Percentiles rank a stretch among this genome's conserved stretches.
phyloP scores from a whole-genome alignment of 2,113 vertebrate genomes.

The Vanacampus margaritifer region DNA sequence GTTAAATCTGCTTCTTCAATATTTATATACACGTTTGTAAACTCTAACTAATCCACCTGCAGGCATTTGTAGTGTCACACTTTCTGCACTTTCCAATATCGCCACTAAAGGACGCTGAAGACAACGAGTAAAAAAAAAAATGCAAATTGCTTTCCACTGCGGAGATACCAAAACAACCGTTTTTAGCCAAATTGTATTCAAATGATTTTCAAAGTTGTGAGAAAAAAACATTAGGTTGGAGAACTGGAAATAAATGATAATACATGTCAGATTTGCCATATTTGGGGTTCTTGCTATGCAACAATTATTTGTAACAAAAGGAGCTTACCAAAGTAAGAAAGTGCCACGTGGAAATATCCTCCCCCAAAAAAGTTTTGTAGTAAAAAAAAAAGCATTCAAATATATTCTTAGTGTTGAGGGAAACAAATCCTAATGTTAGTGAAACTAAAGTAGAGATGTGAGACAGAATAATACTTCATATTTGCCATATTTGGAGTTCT shows the following conservation, averaged over 20 bases:
- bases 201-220: background rate
- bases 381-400: background rate
- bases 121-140: too few species aligned
- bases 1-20: background rate
- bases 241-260: too few species aligned
- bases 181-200: background rate
- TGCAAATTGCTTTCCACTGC: background rate
- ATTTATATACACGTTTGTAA: background rate
- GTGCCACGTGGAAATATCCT: too few species aligned
- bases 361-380: background rate
- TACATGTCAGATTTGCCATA: too few species aligned
- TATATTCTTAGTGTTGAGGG: background rate
- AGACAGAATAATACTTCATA: constrained; percentile 61
- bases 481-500: constrained; percentile 22
- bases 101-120: too few species aligned
- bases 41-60: too few species aligned
- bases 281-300: too few species aligned
- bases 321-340: too few species aligned
- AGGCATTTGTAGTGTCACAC: background rate
- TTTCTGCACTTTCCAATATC: background rate
- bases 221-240: too few species aligned
- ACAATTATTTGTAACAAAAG: too few species aligned
- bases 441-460: background rate
- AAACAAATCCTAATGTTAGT: background rate
- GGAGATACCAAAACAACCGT: background rate